Evolutionary conservation across 2,888 invertebrate genomes (phyloP).

Genomic region (Venusia cambrica): DNA sequence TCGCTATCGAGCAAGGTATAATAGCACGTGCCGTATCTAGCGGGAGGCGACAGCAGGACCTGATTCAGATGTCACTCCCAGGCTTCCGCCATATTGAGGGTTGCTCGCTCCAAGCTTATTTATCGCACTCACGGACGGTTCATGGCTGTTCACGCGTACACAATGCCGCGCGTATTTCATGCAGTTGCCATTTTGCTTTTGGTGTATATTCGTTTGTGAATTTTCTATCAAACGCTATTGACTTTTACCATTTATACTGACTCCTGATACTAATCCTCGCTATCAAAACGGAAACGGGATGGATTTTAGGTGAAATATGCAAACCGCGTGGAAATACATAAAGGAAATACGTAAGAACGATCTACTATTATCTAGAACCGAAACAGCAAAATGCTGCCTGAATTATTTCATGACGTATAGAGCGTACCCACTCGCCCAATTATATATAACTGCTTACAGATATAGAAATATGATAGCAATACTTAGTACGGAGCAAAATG

Average conservation of each 20-base stretch:
- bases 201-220: constrained; percentile 7
- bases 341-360: too few relatives aligned
- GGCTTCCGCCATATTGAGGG: constrained; percentile 39
- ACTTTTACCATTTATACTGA: too few relatives aligned
- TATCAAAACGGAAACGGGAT: too few relatives aligned
- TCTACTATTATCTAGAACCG: too few relatives aligned
- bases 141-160: constrained; percentile 19
- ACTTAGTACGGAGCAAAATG: constrained; percentile 3
- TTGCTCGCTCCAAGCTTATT: constrained; percentile 33
- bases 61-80: constrained; percentile 54
- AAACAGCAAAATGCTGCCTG: too few relatives aligned
- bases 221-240: constrained; percentile 1
- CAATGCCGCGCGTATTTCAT: constrained; percentile 11
- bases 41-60: constrained; percentile 29
- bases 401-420: too few relatives aligned
- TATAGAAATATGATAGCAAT: too few relatives aligned
- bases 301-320: too few relatives aligned
- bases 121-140: constrained; percentile 23
- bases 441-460: too few relatives aligned
- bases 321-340: too few relatives aligned
- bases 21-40: constrained; percentile 27
- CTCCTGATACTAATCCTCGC: too few relatives aligned
- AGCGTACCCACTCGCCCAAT: too few relatives aligned
- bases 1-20: constrained; percentile 22
- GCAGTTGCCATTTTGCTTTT: constrained; percentile 9